Percentiles rank a stretch among this genome's conserved stretches.
These are phyloP conservation scores for Caretta caretta DNA, from an alignment of 2,113 vertebrate genomes.

Conservation along the genomic window DNA sequence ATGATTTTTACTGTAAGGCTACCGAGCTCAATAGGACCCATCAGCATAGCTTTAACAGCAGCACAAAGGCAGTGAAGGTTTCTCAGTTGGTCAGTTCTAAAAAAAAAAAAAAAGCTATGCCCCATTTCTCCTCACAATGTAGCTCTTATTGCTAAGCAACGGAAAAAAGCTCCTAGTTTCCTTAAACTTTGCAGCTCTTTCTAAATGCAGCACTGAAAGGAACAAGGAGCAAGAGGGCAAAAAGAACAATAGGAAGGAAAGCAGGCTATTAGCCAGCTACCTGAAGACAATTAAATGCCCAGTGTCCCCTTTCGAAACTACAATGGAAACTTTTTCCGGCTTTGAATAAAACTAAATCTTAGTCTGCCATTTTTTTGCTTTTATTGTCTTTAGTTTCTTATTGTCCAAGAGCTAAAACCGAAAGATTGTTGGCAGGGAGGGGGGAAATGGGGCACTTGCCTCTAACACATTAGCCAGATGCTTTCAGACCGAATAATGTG, in stretches of 20 bases:
- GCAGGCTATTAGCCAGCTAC: not conserved
- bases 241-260: not conserved
- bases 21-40: not conserved
- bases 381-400: not conserved
- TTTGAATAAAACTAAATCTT: not conserved
- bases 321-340: not conserved
- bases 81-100: not conserved
- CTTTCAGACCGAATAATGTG: not conserved
- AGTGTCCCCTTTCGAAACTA: slow-evolving; percentile 56
- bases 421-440: fast-evolving
- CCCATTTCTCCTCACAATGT: not conserved
- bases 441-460: not conserved
- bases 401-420: not conserved
- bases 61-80: not conserved
- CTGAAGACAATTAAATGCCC: not conserved
- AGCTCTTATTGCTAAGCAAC: not conserved
- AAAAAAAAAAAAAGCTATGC: not conserved
- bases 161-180: not conserved
- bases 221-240: not conserved
- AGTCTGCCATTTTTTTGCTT: not conserved
- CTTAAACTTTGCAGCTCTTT: slow-evolving; percentile 43
- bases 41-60: not conserved
- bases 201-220: slow-evolving; percentile 22
- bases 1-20: not conserved
- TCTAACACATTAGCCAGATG: not conserved